These are phyloP conservation scores for Pocota personata DNA, from an alignment of 2,888 invertebrate genomes.

Conservation along the genomic window DNA sequence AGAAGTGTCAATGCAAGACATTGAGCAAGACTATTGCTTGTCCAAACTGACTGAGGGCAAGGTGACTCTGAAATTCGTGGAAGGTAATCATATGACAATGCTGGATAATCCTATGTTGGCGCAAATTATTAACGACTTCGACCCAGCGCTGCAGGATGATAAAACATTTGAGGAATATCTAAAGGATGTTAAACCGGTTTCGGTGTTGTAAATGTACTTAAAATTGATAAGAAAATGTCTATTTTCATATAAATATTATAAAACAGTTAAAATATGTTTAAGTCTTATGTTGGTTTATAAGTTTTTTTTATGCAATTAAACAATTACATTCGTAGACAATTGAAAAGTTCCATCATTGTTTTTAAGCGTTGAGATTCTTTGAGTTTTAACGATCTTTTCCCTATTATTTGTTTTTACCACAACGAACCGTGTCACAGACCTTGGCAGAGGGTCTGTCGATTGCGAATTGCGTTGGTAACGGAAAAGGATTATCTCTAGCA, in stretches of 20 bases:
- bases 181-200: conserved; percentile 76
- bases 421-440: no score
- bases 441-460: no score
- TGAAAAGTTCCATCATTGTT: not conserved
- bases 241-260: not conserved
- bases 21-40: conserved; percentile 87
- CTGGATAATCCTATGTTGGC: conserved; percentile 87
- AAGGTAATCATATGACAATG: conserved; percentile 89
- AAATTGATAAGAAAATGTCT: not conserved
- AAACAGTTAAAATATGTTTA: conserved; percentile 32
- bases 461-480: no score
- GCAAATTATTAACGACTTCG: conserved; percentile 85
- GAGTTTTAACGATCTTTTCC: no score
- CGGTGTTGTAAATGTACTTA: conserved; percentile 42
- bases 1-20: conserved; percentile 84
- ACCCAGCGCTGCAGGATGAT: conserved; percentile 79
- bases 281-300: conserved; percentile 22
- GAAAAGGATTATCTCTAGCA: no score
- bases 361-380: no score
- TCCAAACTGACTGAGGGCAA: conserved; percentile 85
- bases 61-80: conserved; percentile 86
- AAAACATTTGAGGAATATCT: conserved; percentile 80
- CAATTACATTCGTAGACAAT: not conserved
- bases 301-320: conserved; percentile 46
- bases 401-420: no score